phyloP scores from a whole-genome alignment of 2,888 invertebrate genomes.

The Eulithis testata region DNA sequence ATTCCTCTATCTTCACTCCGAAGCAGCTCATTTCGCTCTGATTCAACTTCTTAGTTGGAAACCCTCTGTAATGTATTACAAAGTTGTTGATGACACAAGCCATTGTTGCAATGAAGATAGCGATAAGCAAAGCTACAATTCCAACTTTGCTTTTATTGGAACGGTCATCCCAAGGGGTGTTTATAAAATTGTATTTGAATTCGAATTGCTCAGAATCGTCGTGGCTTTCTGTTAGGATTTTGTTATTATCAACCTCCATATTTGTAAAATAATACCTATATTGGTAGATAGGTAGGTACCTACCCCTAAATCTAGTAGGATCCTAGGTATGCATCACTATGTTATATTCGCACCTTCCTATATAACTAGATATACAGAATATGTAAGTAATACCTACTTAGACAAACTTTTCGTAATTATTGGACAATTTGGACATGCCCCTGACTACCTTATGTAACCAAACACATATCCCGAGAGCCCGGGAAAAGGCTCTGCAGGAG shows the following conservation, averaged over 20 bases:
- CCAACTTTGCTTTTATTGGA: constrained; percentile 64
- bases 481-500: too few relatives aligned
- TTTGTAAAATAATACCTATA: constrained; percentile 1
- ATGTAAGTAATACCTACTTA: too few relatives aligned
- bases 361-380: too few relatives aligned
- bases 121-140: constrained; percentile 57
- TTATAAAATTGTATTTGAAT: constrained; percentile 66
- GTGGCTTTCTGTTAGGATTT: constrained; percentile 53
- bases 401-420: too few relatives aligned
- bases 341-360: too few relatives aligned
- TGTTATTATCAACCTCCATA: constrained; percentile 56
- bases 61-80: constrained; percentile 60
- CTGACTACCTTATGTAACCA: too few relatives aligned
- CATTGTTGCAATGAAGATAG: constrained; percentile 62
- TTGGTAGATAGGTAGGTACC: constrained; percentile 5
- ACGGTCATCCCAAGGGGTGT: constrained; percentile 72
- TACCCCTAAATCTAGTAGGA: constrained; percentile 26
- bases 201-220: constrained; percentile 52
- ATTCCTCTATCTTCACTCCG: constrained; percentile 60
- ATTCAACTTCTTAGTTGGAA: constrained; percentile 32
- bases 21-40: constrained; percentile 59
- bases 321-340: not conserved
- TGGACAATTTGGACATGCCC: too few relatives aligned
- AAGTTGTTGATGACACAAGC: constrained; percentile 62
- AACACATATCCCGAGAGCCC: too few relatives aligned